Evolutionary conservation across 2,113 vertebrate species (phyloP).

Genomic region (Peromyscus leucopus): DNA sequence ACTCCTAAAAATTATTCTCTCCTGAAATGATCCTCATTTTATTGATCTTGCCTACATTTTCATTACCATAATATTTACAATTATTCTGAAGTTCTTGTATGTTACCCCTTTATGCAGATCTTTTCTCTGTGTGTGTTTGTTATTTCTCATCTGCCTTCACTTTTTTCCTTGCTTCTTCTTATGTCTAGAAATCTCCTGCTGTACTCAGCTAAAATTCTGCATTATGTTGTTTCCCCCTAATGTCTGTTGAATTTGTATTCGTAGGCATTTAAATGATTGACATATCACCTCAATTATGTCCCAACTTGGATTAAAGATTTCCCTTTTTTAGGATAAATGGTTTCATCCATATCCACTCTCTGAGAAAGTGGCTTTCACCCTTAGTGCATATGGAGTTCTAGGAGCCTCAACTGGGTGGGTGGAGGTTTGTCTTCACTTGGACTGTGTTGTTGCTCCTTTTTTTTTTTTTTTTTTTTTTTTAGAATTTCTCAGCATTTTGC

Average conservation of each 20-base stretch:
- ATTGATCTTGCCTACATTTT: conserved; percentile 14
- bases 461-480: neutral
- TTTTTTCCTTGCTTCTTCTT: neutral
- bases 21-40: conserved; percentile 13
- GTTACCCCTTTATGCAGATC: neutral
- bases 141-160: neutral
- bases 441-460: neutral
- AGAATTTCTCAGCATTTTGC: conserved; percentile 6
- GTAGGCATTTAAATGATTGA: neutral
- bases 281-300: neutral
- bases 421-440: neutral
- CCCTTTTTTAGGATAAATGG: neutral
- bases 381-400: neutral
- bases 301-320: neutral
- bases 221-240: neutral
- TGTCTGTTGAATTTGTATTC: neutral
- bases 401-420: neutral
- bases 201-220: neutral
- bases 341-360: neutral
- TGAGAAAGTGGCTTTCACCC: neutral
- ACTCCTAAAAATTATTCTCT: neutral
- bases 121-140: conserved; percentile 6
- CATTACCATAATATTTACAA: neutral
- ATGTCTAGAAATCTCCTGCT: neutral
- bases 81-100: neutral